Evolutionary conservation across 2,113 vertebrate genomes (phyloP).

Genomic region (Nesospiza acunhae): DNA sequence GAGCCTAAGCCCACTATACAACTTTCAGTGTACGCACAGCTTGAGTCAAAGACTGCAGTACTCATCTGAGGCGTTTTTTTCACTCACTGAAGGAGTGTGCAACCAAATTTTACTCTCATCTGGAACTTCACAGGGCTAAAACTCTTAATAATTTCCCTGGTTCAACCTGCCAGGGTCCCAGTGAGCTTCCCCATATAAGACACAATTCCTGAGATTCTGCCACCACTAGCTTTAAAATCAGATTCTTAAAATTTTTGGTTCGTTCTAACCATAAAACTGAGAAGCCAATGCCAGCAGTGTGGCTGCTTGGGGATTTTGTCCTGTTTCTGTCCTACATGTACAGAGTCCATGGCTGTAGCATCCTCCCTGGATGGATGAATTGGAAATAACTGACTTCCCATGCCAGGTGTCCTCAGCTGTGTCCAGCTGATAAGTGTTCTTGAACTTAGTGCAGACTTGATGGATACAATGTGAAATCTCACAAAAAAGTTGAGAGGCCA

Average conservation of each 20-base stretch:
- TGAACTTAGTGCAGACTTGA: not conserved
- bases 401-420: not conserved
- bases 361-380: not conserved
- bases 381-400: not conserved
- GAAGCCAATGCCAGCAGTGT: not conserved
- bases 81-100: not conserved
- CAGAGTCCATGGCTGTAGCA: not conserved
- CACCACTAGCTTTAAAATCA: not conserved
- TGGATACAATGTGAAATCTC: not conserved
- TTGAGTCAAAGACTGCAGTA: not conserved
- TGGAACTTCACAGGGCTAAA: not conserved
- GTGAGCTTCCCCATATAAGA: not conserved
- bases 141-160: not conserved
- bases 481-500: not conserved
- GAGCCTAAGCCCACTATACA: not conserved
- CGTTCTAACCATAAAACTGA: not conserved
- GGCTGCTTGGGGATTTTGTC: not conserved
- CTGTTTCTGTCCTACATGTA: not conserved
- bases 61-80: not conserved
- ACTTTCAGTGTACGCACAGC: not conserved
- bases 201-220: not conserved
- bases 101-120: not conserved
- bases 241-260: not conserved
- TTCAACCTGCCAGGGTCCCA: not conserved
- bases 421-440: not conserved